Evolutionary conservation across 2,797 vertebrate species (phyloP).

Genomic region (Artibeus lituratus): DNA sequence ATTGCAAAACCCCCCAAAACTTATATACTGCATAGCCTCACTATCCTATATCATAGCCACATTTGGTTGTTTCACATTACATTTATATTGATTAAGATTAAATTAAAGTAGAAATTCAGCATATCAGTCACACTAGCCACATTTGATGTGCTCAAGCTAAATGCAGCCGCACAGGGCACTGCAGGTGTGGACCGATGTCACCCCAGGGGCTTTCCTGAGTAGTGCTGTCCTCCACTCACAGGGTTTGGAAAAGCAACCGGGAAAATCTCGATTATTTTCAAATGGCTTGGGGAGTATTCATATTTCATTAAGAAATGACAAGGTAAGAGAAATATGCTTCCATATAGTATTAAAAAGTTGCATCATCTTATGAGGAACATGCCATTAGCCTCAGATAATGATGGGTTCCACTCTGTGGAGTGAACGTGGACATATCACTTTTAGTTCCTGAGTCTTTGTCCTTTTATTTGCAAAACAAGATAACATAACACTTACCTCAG

Average conservation of each 20-base stretch:
- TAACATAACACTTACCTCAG: background rate
- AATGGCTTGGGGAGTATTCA: background rate
- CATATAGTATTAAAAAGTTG: background rate
- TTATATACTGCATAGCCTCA: background rate
- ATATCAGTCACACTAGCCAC: background rate
- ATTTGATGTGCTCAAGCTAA: background rate
- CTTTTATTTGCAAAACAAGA: background rate
- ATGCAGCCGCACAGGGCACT: fast-evolving
- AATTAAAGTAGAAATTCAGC: background rate
- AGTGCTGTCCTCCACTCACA: background rate
- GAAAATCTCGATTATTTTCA: background rate
- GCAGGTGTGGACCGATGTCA: background rate
- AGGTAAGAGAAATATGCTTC: background rate
- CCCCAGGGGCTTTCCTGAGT: background rate
- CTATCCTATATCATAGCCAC: background rate
- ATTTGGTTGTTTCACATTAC: background rate
- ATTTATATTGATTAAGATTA: background rate
- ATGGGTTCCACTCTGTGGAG: background rate
- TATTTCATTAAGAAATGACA: background rate
- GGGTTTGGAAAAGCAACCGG: background rate
- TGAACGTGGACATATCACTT: background rate
- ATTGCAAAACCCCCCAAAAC: too few relatives aligned
- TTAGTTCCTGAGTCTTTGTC: background rate
- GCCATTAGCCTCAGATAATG: background rate
- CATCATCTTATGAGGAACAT: background rate